Percentiles rank a stretch among this genome's conserved stretches.
Evolutionary conservation across 2,797 vertebrate genomes (phyloP).

Genomic region (Jordanella pulchra): DNA sequence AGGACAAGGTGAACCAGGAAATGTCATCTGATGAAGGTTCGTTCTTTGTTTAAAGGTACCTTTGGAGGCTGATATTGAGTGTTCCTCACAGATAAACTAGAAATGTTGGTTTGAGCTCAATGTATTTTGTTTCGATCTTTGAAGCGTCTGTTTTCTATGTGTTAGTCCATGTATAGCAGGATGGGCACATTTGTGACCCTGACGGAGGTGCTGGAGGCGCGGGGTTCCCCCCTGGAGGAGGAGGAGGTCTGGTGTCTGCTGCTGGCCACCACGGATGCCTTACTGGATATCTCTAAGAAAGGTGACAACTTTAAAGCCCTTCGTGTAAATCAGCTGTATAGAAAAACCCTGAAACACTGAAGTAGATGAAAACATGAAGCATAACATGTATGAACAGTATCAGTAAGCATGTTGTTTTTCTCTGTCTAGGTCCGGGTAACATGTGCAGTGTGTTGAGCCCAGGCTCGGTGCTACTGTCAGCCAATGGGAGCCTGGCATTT

Average conservation of each 20-base stretch:
- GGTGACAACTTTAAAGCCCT: conserved; percentile 62
- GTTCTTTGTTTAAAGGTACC: background rate
- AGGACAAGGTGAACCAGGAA: background rate
- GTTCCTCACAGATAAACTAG: too few relatives aligned
- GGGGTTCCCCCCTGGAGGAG: conserved; percentile 85
- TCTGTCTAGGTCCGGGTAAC: conserved; percentile 67
- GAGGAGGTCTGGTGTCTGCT: conserved; percentile 91
- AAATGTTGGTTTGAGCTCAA: background rate
- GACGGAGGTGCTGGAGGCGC: conserved; percentile 85
- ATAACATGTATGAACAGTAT: background rate
- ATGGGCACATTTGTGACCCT: conserved; percentile 89
- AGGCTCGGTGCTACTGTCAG: conserved; percentile 85
- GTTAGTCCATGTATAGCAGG: conserved; percentile 43
- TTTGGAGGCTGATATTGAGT: background rate
- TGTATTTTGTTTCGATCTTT: background rate
- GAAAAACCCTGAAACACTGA: too few relatives aligned
- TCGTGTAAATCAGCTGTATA: background rate
- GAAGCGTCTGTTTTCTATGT: conserved; percentile 13
- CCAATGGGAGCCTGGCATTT: conserved; percentile 83
- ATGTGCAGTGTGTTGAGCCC: conserved; percentile 84
- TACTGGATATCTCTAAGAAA: conserved; percentile 82
- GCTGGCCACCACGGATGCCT: conserved; percentile 74
- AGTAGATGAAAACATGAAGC: too few relatives aligned
- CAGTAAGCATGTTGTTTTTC: conserved; percentile 2
- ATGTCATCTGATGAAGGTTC: background rate